A percentile compares a stretch with the other conserved stretches of the same genome.
phyloP scores from a whole-genome alignment of 2,113 vertebrate species.

The Malurus cyaneus region DNA sequence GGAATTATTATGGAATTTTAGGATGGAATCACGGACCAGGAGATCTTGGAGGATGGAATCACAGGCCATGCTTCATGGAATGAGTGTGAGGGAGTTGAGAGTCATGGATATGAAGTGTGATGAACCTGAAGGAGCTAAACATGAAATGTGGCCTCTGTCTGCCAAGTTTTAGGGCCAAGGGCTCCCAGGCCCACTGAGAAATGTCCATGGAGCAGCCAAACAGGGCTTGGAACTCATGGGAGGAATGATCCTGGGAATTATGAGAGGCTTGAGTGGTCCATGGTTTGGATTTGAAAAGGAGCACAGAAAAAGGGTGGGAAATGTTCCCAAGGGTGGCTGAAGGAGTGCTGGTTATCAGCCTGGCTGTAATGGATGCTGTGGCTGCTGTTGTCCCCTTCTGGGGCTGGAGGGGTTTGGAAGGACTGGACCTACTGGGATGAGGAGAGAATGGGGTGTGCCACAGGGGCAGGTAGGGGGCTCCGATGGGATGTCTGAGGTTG shows the following conservation, averaged over 20 bases:
- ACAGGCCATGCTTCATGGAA: too few species aligned
- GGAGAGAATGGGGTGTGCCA: not conserved
- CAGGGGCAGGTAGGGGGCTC: rapidly evolving
- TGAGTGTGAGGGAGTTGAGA: not conserved
- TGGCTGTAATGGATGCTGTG: not conserved
- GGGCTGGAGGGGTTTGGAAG: not conserved
- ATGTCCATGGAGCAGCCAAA: not conserved
- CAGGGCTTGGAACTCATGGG: not conserved
- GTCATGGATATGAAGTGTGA: too few species aligned
- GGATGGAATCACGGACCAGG: too few species aligned
- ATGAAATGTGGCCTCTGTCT: not conserved
- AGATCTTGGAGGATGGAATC: not conserved
- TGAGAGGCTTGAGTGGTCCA: rapidly evolving
- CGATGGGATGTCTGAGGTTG: rapidly evolving
- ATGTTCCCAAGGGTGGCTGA: not conserved
- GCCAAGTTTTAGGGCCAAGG: not conserved
- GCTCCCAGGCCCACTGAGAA: not conserved
- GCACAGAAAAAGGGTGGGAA: not conserved
- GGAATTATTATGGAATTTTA: too few species aligned
- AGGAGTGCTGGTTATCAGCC: too few species aligned
- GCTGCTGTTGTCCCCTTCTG: too few species aligned
- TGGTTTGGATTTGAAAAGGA: not conserved
- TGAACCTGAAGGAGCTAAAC: not conserved
- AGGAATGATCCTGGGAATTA: not conserved
- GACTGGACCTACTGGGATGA: not conserved